Evolutionary conservation across 2,888 invertebrate species (phyloP).

Genomic region (Ommatoiulus sabulosus): DNA sequence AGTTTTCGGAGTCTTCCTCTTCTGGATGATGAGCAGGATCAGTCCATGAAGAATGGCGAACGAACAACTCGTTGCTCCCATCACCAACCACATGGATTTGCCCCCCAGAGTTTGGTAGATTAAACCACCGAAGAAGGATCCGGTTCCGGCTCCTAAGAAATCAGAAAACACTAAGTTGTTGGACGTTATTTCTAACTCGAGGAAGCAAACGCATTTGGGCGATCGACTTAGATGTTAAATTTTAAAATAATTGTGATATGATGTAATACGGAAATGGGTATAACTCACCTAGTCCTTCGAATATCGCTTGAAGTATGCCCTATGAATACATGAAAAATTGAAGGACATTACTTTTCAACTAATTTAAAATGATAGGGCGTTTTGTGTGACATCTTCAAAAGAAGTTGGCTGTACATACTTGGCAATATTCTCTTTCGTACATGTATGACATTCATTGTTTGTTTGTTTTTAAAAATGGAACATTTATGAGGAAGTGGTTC

Average conservation of each 20-base stretch:
- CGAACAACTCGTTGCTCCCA: background rate
- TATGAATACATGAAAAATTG: background rate
- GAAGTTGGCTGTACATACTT: too few species aligned
- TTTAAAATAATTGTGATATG: background rate
- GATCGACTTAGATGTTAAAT: background rate
- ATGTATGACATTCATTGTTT: too few species aligned
- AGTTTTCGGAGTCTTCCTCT: background rate
- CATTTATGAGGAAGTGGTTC: too few species aligned
- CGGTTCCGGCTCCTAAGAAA: conserved; percentile 22
- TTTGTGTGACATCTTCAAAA: too few species aligned
- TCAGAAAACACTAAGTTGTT: background rate
- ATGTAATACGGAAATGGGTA: too few species aligned
- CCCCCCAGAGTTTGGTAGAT: conserved; percentile 37
- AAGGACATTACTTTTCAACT: too few species aligned
- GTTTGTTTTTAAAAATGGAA: too few species aligned
- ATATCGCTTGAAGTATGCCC: conserved; percentile 55
- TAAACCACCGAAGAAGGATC: background rate
- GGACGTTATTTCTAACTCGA: too few species aligned
- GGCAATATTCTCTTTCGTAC: too few species aligned
- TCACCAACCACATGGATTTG: conserved; percentile 12
- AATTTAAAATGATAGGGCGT: too few species aligned
- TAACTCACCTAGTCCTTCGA: conserved; percentile 49
- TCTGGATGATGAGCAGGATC: background rate
- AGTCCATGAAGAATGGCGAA: conserved; percentile 26
- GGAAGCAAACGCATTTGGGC: too few species aligned